phyloP scores from a whole-genome alignment of 1,140 invertebrate genomes.

The Diabrotica virgifera region DNA sequence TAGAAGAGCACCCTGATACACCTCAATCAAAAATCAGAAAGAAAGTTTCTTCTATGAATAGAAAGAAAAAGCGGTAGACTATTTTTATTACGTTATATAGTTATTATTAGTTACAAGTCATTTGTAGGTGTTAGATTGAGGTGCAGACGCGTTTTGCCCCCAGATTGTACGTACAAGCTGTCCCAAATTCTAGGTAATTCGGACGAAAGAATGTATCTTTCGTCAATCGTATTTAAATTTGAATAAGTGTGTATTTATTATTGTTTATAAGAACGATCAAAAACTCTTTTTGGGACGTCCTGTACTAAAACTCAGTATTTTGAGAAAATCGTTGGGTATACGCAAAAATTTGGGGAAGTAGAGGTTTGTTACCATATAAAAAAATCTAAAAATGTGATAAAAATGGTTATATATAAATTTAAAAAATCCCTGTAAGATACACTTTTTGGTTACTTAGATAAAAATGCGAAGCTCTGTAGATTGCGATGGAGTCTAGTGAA shows the following conservation, averaged over 20 bases:
- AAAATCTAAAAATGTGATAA: constrained; percentile 12
- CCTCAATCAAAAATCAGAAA: constrained; percentile 38
- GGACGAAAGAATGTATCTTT: too few relatives aligned
- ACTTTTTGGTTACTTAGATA: constrained; percentile 2
- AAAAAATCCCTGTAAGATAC: neutral
- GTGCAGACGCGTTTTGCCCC: neutral
- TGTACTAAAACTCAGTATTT: constrained; percentile 10
- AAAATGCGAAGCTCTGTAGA: neutral
- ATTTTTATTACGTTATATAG: constrained; percentile 4
- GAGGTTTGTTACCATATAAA: constrained; percentile 11
- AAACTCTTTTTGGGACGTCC: neutral
- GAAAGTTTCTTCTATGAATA: constrained; percentile 26
- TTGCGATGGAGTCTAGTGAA: neutral
- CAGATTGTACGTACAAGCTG: neutral
- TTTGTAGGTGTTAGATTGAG: constrained; percentile 14
- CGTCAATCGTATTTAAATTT: too few relatives aligned
- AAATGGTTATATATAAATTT: constrained; percentile 10
- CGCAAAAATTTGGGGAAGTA: constrained; percentile 6
- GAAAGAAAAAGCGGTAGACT: constrained; percentile 10
- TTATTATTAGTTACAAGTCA: constrained; percentile 16
- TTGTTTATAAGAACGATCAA: neutral
- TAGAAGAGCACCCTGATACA: constrained; percentile 18
- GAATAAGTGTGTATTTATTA: too few relatives aligned
- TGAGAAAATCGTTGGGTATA: neutral
- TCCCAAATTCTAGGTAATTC: neutral